Evolutionary conservation across 2,797 vertebrate genomes (phyloP), one percentile per base, ranked within the genome.

Genomic region (Mus caroli): DNA sequence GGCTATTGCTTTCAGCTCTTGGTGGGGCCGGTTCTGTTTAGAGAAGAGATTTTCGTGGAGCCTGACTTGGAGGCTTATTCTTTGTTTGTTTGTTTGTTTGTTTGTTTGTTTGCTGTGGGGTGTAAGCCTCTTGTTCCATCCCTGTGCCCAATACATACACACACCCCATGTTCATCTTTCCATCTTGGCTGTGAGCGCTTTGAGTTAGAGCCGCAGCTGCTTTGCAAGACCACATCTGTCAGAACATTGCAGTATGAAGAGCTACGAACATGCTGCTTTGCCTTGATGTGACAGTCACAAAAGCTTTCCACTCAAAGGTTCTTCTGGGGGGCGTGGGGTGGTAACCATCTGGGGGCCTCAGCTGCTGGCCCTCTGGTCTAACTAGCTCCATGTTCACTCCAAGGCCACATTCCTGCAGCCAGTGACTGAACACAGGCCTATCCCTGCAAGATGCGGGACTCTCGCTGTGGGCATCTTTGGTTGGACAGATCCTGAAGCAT

Each of bases 211-310:
- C 12, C 8, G 2, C 26, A 43, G 43, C 26, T 54, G 11, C 34
- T 46, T 17, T 20, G 28, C 19, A 0, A 52, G 24, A 12, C 8
- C 13, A 19, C 0, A 8, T 19, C 56, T 4, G 1, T 0, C 24
- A 24, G 73, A 62, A 26, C 0, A 6, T 15, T 40, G 2, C 26
- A 7, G 13, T 1, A 0, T 2, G 73, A 14, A 0, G 0, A 80
- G 79, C 43, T 60, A 0, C 0, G 0, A 0, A 24, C 2, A 11
- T 26, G 19, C 0, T 26, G 64, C 37, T 1, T 77, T 76, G 24
- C 26, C 31, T n/a, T 20, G 82, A n/a, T 19, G n/a, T 6, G 7
- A 13, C 2, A 43, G 58, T 24, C n/a, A 1, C 11, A 12, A 5
- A 71, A 15, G 37, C 1, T 0, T 50, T 6, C 15, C 54, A 3